phyloP scores from a whole-genome alignment of 2,888 invertebrate species.

The Argynnis bischoffii region DNA sequence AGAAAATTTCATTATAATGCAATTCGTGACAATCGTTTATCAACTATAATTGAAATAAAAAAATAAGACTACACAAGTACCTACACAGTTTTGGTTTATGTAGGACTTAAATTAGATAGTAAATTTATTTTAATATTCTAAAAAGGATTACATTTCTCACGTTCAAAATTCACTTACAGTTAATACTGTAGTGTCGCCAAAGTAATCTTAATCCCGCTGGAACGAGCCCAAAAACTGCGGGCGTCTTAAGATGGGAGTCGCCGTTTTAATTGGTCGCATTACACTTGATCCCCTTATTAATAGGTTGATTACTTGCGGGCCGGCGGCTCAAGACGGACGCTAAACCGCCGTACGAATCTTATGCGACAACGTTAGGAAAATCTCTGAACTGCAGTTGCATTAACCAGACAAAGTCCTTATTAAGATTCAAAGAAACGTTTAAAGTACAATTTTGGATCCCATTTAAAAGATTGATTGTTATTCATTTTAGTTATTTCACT shows the following conservation, averaged over 20 bases:
- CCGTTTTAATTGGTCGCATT: constrained; percentile 80
- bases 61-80: background rate
- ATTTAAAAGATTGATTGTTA: constrained; percentile 48
- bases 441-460: constrained; percentile 36
- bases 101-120: background rate
- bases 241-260: constrained; percentile 75
- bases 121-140: constrained; percentile 1
- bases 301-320: constrained; percentile 79
- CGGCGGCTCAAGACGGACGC: constrained; percentile 48
- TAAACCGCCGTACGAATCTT: constrained; percentile 46
- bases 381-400: constrained; percentile 51
- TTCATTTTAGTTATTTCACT: constrained; percentile 58
- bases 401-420: constrained; percentile 39
- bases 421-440: constrained; percentile 42
- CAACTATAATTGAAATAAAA: background rate
- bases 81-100: background rate
- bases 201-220: constrained; percentile 73
- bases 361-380: constrained; percentile 59
- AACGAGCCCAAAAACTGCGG: constrained; percentile 79
- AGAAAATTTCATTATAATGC: too few relatives aligned
- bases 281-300: constrained; percentile 78
- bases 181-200: constrained; percentile 54
- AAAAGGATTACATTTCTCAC: constrained; percentile 28
- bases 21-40: background rate
- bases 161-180: constrained; percentile 45